A percentile compares a stretch with the other conserved stretches of the same genome.
phyloP scores from a whole-genome alignment of 2,888 invertebrate genomes.

The Eilema griseolum region DNA sequence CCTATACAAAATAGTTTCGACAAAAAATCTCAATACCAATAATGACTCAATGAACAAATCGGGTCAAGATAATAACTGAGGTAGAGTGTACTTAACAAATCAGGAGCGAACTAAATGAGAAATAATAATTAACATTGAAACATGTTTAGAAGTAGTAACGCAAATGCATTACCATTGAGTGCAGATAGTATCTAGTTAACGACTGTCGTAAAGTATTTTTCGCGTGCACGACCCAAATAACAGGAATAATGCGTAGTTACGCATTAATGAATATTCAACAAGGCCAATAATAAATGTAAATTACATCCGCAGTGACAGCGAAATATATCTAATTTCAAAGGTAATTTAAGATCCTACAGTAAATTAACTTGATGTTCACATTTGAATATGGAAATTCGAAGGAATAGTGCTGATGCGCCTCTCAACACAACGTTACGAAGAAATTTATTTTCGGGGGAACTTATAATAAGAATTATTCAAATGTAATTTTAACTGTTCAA shows the following conservation, averaged over 20 bases:
- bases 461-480: slow-evolving; percentile 3
- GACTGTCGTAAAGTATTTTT: slow-evolving; percentile 49
- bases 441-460: slow-evolving; percentile 18
- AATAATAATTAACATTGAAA: slow-evolving; percentile 23
- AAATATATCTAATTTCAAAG: slow-evolving; percentile 73
- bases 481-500: slow-evolving; percentile 4
- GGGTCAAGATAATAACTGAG: background rate
- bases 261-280: slow-evolving; percentile 67
- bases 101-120: slow-evolving; percentile 4
- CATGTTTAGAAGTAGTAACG: slow-evolving; percentile 14
- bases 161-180: slow-evolving; percentile 37
- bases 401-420: slow-evolving; percentile 45
- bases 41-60: background rate
- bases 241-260: slow-evolving; percentile 41
- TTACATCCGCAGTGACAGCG: slow-evolving; percentile 68
- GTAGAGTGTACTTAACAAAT: background rate
- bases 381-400: slow-evolving; percentile 65
- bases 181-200: slow-evolving; percentile 49
- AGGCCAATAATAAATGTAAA: slow-evolving; percentile 70
- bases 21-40: background rate
- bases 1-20: too few species aligned
- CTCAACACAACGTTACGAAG: slow-evolving; percentile 32
- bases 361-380: slow-evolving; percentile 67
- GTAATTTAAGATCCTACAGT: slow-evolving; percentile 67
- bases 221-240: slow-evolving; percentile 48